phyloP scores from a whole-genome alignment of 2,113 vertebrate species.

The Hippopotamus amphibius region DNA sequence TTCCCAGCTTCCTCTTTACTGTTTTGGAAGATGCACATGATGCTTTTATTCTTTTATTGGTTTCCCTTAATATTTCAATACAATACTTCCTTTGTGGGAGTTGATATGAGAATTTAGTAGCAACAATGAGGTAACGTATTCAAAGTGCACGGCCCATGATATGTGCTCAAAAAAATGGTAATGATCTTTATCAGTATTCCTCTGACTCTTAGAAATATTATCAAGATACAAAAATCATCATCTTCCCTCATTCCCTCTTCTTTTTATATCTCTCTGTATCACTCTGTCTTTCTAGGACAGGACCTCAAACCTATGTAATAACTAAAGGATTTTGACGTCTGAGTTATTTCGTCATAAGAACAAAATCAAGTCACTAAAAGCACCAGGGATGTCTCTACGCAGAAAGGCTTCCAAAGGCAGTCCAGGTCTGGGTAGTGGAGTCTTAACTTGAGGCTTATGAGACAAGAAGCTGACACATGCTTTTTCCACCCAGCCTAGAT shows the following conservation, averaged over 20 bases:
- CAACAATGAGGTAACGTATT: conserved; percentile 12
- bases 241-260: neutral
- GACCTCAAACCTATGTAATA: neutral
- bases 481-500: neutral
- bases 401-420: neutral
- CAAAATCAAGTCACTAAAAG: neutral
- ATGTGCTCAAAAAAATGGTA: neutral
- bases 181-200: neutral
- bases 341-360: neutral
- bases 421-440: fast-evolving
- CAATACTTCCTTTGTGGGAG: conserved; percentile 14
- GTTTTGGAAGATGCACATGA: neutral
- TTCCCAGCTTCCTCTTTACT: neutral
- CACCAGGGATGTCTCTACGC: too few species aligned
- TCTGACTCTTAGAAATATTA: neutral
- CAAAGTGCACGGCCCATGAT: neutral
- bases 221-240: neutral
- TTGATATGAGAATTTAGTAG: conserved; percentile 15
- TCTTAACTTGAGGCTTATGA: neutral
- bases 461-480: neutral
- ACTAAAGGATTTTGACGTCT: neutral
- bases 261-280: neutral
- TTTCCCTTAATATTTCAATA: conserved; percentile 41
- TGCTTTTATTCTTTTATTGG: neutral
- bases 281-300: neutral